phyloP scores from a whole-genome alignment of 2,797 vertebrate species.

The Pygocentrus nattereri region DNA sequence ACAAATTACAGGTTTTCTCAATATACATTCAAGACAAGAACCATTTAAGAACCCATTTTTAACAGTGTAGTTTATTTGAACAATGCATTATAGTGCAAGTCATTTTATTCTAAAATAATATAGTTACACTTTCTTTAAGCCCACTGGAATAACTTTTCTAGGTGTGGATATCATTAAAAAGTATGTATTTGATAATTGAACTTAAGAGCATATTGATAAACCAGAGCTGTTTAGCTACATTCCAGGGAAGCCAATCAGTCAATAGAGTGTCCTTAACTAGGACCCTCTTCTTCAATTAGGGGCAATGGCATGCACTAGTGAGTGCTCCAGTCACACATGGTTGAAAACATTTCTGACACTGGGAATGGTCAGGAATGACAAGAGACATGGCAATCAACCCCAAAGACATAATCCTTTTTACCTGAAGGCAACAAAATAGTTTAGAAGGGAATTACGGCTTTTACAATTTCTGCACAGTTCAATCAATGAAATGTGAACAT shows the following conservation, averaged over 20 bases:
- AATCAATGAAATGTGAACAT: no score
- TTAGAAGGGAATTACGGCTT: no score
- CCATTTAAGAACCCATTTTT: not conserved
- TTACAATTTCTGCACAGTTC: no score
- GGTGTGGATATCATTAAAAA: slow-evolving; percentile 3
- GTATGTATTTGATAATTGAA: slow-evolving; percentile 61
- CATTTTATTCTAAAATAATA: no score
- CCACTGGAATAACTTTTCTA: no score
- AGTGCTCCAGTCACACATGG: slow-evolving; percentile 77
- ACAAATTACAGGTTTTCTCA: not conserved
- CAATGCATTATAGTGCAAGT: not conserved
- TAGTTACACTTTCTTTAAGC: no score
- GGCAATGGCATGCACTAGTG: slow-evolving; percentile 75
- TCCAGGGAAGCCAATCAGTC: slow-evolving; percentile 76
- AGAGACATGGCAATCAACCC: slow-evolving; percentile 9
- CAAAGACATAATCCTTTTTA: not conserved
- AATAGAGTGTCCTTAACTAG: slow-evolving; percentile 76
- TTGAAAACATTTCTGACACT: slow-evolving; percentile 6
- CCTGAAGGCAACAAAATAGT: not conserved
- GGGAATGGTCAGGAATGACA: slow-evolving; percentile 9
- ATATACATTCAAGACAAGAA: not conserved
- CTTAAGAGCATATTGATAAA: slow-evolving; percentile 65
- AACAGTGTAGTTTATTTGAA: not conserved
- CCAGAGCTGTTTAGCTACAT: slow-evolving; percentile 70
- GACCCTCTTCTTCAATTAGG: slow-evolving; percentile 82